Percentiles rank a stretch among this genome's conserved stretches.
These are phyloP conservation scores for Geopemphigus sp. DNA, from an alignment of 1,140 invertebrate species.

Conservation along the genomic window DNA sequence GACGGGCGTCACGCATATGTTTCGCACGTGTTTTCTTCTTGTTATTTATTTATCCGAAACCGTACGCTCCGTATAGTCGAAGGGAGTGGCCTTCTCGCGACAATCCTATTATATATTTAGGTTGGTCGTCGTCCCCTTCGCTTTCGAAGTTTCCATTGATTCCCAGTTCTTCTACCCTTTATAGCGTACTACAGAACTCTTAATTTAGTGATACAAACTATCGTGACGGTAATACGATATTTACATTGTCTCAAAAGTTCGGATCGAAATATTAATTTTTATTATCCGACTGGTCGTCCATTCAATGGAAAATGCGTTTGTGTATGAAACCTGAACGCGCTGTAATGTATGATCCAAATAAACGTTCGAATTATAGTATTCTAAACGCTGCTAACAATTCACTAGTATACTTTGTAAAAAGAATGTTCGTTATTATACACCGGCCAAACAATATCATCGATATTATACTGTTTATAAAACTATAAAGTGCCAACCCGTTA, in stretches of 20 bases:
- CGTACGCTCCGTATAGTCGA: too few species aligned
- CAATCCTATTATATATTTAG: neutral
- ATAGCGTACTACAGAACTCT: neutral
- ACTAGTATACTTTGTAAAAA: neutral
- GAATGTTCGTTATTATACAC: too few species aligned
- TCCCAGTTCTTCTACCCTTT: neutral
- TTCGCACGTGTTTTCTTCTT: neutral
- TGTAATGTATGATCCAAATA: neutral
- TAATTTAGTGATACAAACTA: neutral
- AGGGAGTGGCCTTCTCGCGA: neutral
- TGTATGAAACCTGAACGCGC: neutral
- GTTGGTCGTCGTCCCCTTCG: neutral
- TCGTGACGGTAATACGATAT: neutral
- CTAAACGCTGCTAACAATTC: neutral
- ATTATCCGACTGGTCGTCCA: neutral
- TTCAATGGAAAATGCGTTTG: neutral
- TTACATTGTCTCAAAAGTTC: neutral
- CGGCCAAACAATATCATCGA: too few species aligned
- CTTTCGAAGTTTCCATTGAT: too few species aligned
- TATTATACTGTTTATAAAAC: too few species aligned
- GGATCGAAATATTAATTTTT: neutral
- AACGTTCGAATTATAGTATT: neutral
- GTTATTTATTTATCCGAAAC: neutral
- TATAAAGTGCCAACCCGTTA: too few species aligned
- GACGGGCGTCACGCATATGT: conserved; percentile 9